Evolutionary conservation across 2,888 invertebrate genomes (phyloP).

Genomic region (Petrophora chlorosata): DNA sequence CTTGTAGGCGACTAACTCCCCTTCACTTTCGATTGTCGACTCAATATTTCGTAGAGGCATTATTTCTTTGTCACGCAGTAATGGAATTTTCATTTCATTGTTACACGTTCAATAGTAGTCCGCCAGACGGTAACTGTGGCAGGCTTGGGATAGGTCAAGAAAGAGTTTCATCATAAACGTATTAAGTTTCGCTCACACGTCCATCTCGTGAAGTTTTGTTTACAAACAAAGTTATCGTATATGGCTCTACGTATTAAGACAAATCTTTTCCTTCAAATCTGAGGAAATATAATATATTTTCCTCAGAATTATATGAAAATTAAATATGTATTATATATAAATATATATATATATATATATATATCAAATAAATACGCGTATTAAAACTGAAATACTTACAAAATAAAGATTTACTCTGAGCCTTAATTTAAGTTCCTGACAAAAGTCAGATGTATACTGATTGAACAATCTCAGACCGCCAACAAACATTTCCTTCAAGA

Average conservation of each 20-base stretch:
- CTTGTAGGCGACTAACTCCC: conserved; percentile 48
- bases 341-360: too few relatives aligned
- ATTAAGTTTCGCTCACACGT: conserved; percentile 20
- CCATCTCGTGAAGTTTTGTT: conserved; percentile 8
- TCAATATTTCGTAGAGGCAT: conserved; percentile 44
- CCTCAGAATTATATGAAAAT: too few relatives aligned
- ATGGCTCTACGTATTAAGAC: background rate
- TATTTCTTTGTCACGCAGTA: conserved; percentile 42
- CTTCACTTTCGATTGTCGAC: conserved; percentile 55
- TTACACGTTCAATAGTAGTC: conserved; percentile 23
- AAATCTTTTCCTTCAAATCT: too few relatives aligned
- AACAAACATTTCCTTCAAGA: background rate
- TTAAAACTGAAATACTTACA: background rate
- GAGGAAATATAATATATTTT: too few relatives aligned
- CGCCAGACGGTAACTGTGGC: conserved; percentile 21
- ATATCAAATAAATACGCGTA: too few relatives aligned
- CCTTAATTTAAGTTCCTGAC: background rate
- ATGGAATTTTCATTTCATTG: conserved; percentile 39
- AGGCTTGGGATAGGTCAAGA: conserved; percentile 47
- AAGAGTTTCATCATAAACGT: conserved; percentile 33
- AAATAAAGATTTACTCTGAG: background rate
- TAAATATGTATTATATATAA: too few relatives aligned
- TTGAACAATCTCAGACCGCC: too few relatives aligned
- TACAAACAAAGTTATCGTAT: background rate
- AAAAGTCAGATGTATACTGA: too few relatives aligned